Conservation (phyloP, 2,113 vertebrate genomes). For the chimpanzee (Pan troglodytes) region NHGRI_mPanTro3-v2.1_pri NC_072418.2:54822501-54823000, state of each 20-base stretch:
- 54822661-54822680: not conserved
- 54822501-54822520: not conserved
- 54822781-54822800: not conserved
- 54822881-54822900: not conserved
- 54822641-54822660: not conserved
- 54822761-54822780: not conserved
- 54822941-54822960: not conserved
- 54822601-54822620: not conserved
- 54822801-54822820: not conserved
- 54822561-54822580: not conserved
- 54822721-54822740: not conserved
- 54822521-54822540: not conserved
- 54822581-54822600: not conserved
- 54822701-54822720: not conserved
- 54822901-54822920: not conserved
- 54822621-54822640: not conserved
- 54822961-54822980: not conserved
- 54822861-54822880: not conserved
- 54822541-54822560: not conserved
- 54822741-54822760: not conserved
- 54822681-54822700: not conserved
- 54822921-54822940: not conserved
- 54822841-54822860: not conserved
- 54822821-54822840: not conserved
- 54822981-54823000: not conserved